These are phyloP conservation scores for Empis livida DNA, from an alignment of 2,888 invertebrate genomes.

Conservation along the genomic window DNA sequence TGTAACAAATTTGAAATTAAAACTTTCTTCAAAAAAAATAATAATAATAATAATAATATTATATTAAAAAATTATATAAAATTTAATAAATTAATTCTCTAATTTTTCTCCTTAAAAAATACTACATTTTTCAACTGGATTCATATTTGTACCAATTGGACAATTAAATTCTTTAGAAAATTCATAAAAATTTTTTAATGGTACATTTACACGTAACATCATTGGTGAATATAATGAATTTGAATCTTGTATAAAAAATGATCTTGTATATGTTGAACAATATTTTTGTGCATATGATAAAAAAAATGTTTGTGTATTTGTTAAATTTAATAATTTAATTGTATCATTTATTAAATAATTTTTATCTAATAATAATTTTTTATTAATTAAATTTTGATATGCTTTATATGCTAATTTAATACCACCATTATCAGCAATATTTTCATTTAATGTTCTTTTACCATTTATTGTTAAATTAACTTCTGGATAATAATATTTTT, in stretches of 20 bases:
- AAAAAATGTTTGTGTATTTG: slow-evolving; percentile 7
- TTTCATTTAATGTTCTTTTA: slow-evolving; percentile 8
- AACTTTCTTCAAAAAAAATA: no score
- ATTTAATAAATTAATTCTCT: no score
- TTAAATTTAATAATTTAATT: slow-evolving; percentile 3
- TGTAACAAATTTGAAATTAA: no score
- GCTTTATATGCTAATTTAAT: slow-evolving; percentile 6
- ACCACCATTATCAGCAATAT: slow-evolving; percentile 12
- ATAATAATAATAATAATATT: no score
- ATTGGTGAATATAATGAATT: slow-evolving; percentile 38
- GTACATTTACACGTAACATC: slow-evolving; percentile 2
- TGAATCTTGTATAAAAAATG: slow-evolving; percentile 48
- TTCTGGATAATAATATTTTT: not conserved
- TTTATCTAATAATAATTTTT: not conserved
- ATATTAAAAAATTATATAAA: no score
- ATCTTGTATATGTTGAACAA: slow-evolving; percentile 16
- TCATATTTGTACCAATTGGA: not conserved
- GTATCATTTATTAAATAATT: not conserved
- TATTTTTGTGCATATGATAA: slow-evolving; percentile 6
- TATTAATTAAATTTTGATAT: not conserved
- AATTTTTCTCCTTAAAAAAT: slow-evolving; percentile 3
- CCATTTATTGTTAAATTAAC: not conserved
- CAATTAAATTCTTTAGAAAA: slow-evolving; percentile 5
- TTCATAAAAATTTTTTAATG: slow-evolving; percentile 5
- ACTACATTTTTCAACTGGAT: slow-evolving; percentile 4